Evolutionary conservation across 2,888 invertebrate species (phyloP).

Genomic region (Cordilura impudica): DNA sequence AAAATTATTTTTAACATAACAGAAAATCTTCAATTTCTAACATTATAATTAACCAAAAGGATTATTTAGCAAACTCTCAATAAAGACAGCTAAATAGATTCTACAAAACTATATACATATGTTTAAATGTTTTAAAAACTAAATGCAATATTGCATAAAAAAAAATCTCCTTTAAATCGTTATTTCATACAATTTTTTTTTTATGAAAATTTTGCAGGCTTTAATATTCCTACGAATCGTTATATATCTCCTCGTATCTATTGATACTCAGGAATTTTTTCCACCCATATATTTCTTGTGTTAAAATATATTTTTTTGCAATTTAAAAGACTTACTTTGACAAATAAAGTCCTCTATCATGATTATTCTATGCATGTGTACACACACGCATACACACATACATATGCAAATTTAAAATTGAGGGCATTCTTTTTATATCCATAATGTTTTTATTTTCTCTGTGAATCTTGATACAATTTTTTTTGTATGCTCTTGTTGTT

Average conservation of each 20-base stretch:
- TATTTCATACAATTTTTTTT: neutral
- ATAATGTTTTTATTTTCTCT: slow-evolving; percentile 26
- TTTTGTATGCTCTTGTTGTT: neutral
- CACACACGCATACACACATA: slow-evolving; percentile 23
- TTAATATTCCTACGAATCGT: neutral
- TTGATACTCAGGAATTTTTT: slow-evolving; percentile 26
- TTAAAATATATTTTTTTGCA: neutral
- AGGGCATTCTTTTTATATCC: slow-evolving; percentile 40
- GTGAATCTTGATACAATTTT: slow-evolving; percentile 39
- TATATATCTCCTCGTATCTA: slow-evolving; percentile 18
- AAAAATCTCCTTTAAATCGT: neutral
- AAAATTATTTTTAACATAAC: too few species aligned
- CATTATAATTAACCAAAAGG: too few species aligned
- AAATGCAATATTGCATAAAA: neutral
- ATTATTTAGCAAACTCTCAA: too few species aligned
- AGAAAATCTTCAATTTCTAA: too few species aligned
- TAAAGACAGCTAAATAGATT: too few species aligned
- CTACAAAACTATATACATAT: too few species aligned
- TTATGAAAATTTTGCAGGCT: neutral
- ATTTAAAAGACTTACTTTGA: slow-evolving; percentile 51
- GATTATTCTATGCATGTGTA: slow-evolving; percentile 43
- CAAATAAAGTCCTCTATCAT: slow-evolving; percentile 48
- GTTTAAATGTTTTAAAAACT: neutral
- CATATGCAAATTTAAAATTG: slow-evolving; percentile 55
- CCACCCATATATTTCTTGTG: neutral